phyloP scores from a whole-genome alignment of 2,113 vertebrate species.

The Cynopterus brachyotis region DNA sequence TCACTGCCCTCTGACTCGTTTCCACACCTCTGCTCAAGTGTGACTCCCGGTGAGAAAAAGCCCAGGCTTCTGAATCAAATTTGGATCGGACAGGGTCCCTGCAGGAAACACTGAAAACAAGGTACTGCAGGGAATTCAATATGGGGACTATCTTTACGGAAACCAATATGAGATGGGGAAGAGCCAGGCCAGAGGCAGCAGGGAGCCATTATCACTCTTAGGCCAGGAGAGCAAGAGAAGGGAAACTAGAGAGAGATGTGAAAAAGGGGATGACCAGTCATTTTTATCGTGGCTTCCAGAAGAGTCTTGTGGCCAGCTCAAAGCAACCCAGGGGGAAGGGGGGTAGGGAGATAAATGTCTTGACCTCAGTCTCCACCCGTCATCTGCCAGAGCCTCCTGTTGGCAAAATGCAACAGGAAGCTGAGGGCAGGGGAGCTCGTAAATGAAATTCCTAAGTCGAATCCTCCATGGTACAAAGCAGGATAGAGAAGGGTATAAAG shows the following conservation, averaged over 20 bases:
- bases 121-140: no score
- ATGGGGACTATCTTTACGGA: neutral
- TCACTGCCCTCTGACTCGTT: neutral
- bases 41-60: neutral
- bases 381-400: neutral
- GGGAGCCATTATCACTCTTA: no score
- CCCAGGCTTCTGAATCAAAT: neutral
- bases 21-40: neutral
- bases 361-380: neutral
- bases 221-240: neutral
- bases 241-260: neutral
- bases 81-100: rapidly evolving
- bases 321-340: neutral
- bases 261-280: neutral
- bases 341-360: neutral
- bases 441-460: neutral
- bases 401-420: neutral
- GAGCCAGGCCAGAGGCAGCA: neutral
- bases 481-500: neutral
- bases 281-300: rapidly evolving
- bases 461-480: neutral
- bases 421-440: rapidly evolving
- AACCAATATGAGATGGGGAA: no score
- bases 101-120: neutral
- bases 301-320: neutral